A percentile compares a stretch with the other conserved stretches of the same genome.
Conservation (phyloP, 1,140 invertebrate species). For the Tetraneura akinire region DNA sequence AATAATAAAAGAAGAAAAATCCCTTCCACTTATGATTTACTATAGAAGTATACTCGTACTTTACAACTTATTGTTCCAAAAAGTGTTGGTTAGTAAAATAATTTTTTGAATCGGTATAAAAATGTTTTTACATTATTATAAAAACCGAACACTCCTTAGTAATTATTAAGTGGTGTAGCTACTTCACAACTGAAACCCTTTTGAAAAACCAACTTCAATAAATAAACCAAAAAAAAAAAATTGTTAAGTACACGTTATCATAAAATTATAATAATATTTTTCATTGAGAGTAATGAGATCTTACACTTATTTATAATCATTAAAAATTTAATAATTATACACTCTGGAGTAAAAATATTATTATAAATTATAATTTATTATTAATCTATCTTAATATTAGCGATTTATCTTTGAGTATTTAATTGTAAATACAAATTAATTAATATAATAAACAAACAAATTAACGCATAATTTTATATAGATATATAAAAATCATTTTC, state of each 20-base stretch:
- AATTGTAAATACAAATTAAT: too few species aligned
- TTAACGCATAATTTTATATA: too few species aligned
- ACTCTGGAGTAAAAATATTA: too few species aligned
- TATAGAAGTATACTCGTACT: constrained; percentile 25
- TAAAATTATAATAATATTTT: not conserved
- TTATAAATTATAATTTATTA: too few species aligned
- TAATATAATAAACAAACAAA: too few species aligned
- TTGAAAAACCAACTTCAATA: not conserved
- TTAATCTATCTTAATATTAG: too few species aligned
- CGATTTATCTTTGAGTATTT: too few species aligned
- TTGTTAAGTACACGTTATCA: too few species aligned
- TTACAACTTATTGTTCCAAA: constrained; percentile 40
- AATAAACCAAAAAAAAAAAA: not conserved
- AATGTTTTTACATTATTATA: constrained; percentile 41
- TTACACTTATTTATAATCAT: too few species aligned
- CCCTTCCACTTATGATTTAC: constrained; percentile 19
- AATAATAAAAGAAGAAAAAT: not conserved
- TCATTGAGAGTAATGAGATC: too few species aligned
- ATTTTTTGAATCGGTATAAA: constrained; percentile 14
- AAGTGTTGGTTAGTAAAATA: constrained; percentile 38
- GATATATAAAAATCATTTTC: too few species aligned
- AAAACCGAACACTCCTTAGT: constrained; percentile 22
- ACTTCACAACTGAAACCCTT: not conserved
- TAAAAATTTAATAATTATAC: too few species aligned
- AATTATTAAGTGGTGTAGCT: constrained; percentile 13